Evolutionary conservation across 2,113 vertebrate genomes (phyloP).

Genomic region (Sapayoa aenigma): DNA sequence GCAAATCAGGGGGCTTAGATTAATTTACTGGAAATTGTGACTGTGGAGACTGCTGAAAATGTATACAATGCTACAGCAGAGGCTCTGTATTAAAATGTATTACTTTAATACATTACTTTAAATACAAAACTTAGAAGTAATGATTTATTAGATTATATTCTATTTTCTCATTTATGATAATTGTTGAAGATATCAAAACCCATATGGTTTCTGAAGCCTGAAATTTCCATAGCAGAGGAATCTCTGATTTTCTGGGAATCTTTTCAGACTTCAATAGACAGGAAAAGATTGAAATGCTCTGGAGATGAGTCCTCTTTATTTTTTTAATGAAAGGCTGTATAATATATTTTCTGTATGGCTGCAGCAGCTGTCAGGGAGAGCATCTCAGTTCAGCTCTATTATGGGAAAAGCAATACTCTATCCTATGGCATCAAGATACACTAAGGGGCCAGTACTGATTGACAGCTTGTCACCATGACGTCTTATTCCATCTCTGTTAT

Average conservation of each 20-base stretch:
- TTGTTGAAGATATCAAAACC: conserved; percentile 73
- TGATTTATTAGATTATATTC: conserved; percentile 79
- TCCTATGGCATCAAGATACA: conserved; percentile 80
- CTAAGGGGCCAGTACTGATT: conserved; percentile 84
- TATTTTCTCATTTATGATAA: conserved; percentile 85
- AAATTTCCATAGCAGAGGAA: conserved; percentile 85
- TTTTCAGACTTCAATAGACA: conserved; percentile 84
- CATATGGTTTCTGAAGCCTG: conserved; percentile 70
- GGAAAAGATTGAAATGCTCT: conserved; percentile 84
- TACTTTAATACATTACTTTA: conserved; percentile 53
- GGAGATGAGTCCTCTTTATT: conserved; percentile 86
- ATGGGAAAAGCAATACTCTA: conserved; percentile 81
- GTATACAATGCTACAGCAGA: conserved; percentile 70
- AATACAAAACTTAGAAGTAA: conserved; percentile 74
- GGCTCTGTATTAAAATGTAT: conserved; percentile 67
- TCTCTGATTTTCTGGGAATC: conserved; percentile 81
- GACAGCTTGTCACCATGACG: conserved; percentile 95
- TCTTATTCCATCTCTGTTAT: conserved; percentile 97
- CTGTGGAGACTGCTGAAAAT: conserved; percentile 73
- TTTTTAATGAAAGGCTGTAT: conserved; percentile 91
- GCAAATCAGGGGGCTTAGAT: conserved; percentile 72
- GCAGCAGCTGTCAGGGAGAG: conserved; percentile 86
- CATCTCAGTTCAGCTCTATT: conserved; percentile 84
- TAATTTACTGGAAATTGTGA: conserved; percentile 77
- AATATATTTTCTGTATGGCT: conserved; percentile 88